Evolutionary conservation across 1,140 invertebrate species (phyloP), one percentile per base, ranked within the genome.

Genomic region (Ruditapes philippinarum): DNA sequence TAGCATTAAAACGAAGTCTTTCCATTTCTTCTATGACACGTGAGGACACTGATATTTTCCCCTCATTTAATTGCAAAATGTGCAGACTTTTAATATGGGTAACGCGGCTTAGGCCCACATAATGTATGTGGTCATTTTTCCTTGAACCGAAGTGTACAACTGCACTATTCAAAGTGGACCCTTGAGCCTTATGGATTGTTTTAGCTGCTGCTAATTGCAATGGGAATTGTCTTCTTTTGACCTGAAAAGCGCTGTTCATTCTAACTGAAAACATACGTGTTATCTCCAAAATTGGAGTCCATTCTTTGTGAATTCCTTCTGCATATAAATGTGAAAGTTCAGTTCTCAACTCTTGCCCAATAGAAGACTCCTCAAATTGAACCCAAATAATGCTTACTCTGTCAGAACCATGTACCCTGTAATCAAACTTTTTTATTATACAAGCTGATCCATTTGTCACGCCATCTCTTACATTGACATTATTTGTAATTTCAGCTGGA

Each of bases 391-490:
- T 88, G 38, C 73, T 88, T 33, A 3, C 14, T 31, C 73, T 40
- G 5, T n/a, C 19, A 25, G 73, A 79, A 80, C 25, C 31, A 0
- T 22, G 3, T 14, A 78, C 73, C 4, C 49, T 38, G 25, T 31
- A 88, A 49, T 79, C 51, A 45, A 78, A 42, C 28, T 78, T 81
- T 83, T 83, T 86, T 36, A 91, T 65, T 40, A 76, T n/a, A 87
- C 90, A 91, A 33, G 87, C 49, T 62, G 87, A 28, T 7, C 90
- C 90, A 86, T 89, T 91, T 74, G 90, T 80, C 36, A 90, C 14
- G 28, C 76, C 79, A 88, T 73, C 68, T 28, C 22, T 22, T 57
- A 36, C 42, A 62, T 83, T 33, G 25, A 57, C 60, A 86, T 54
- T 57, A 28, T n/a, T 36, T n/a, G 0, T 54, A 17, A 79, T 22